phyloP scores from a whole-genome alignment of 2,113 vertebrate species.

The Solenodon paradoxus region DNA sequence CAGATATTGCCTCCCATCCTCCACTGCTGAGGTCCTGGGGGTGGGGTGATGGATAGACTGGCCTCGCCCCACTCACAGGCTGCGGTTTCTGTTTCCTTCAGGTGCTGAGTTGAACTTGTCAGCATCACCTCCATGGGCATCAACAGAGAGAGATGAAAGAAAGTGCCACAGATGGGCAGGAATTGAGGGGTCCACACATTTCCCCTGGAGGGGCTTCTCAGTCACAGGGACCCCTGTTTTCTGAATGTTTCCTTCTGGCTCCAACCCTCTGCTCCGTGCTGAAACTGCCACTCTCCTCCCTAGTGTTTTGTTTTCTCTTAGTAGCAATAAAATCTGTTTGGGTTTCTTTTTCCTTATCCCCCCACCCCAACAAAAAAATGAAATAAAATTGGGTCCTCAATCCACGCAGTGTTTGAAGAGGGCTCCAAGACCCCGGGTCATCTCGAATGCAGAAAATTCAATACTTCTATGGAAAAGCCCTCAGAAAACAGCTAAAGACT shows the following conservation, averaged over 20 bases:
- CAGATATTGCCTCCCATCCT: not conserved
- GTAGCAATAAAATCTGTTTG: not conserved
- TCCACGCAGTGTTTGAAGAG: not conserved
- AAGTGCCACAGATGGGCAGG: not conserved
- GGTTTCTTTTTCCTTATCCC: not conserved
- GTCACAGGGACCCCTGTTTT: not conserved
- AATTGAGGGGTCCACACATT: not conserved
- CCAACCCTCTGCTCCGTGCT: not conserved
- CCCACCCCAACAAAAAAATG: not conserved
- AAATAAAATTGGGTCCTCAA: not conserved
- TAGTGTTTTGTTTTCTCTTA: not conserved
- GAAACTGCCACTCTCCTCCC: not conserved
- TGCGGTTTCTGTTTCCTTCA: not conserved
- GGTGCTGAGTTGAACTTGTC: not conserved
- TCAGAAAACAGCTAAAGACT: not conserved
- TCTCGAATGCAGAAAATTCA: not conserved
- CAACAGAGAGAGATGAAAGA: not conserved
- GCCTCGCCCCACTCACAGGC: not conserved
- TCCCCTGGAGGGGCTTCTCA: not conserved
- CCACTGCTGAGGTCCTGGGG: not conserved
- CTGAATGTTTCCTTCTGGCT: not conserved
- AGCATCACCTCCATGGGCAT: not conserved
- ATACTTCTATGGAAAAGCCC: not conserved
- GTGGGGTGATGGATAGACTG: no score
- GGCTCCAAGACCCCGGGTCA: not conserved